A percentile compares a stretch with the other conserved stretches of the same genome.
phyloP scores from a whole-genome alignment of 1,140 invertebrate species.

The Aphidius ervi region DNA sequence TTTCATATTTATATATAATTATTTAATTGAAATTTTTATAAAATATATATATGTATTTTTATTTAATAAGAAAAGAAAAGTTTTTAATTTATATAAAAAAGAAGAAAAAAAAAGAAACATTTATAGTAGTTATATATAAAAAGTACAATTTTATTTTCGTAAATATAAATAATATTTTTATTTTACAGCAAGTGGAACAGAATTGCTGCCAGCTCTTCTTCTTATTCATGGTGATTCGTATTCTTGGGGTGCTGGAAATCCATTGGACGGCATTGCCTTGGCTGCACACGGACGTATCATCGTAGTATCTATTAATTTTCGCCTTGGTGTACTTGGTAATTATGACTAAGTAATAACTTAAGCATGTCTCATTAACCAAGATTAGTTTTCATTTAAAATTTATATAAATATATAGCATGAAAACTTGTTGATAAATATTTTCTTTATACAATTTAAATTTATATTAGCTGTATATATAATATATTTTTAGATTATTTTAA shows the following conservation, averaged over 20 bases:
- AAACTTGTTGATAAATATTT: too few relatives aligned
- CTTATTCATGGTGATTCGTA: slow-evolving; percentile 94
- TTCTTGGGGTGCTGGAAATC: slow-evolving; percentile 90
- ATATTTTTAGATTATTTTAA: too few relatives aligned
- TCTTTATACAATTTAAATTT: too few relatives aligned
- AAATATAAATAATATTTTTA: neutral
- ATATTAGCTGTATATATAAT: too few relatives aligned
- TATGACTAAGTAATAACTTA: slow-evolving; percentile 2
- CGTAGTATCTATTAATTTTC: slow-evolving; percentile 96
- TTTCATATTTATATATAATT: too few relatives aligned
- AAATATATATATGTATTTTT: too few relatives aligned
- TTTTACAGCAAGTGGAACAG: slow-evolving; percentile 44
- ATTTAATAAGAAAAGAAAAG: too few relatives aligned
- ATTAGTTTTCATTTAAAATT: too few relatives aligned
- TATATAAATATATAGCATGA: too few relatives aligned
- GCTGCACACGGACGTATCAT: slow-evolving; percentile 88
- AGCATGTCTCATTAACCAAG: neutral
- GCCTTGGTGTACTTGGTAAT: slow-evolving; percentile 89
- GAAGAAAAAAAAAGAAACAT: neutral
- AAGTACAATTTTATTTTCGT: too few relatives aligned
- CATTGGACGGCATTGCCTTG: slow-evolving; percentile 89
- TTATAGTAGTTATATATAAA: neutral
- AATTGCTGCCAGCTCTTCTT: slow-evolving; percentile 69
- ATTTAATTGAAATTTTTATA: too few relatives aligned
- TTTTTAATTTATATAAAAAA: too few relatives aligned